Percentiles rank a stretch among this genome's conserved stretches.
Evolutionary conservation across 2,797 vertebrate species (phyloP).

Genomic region (Enteromius treurensis): DNA sequence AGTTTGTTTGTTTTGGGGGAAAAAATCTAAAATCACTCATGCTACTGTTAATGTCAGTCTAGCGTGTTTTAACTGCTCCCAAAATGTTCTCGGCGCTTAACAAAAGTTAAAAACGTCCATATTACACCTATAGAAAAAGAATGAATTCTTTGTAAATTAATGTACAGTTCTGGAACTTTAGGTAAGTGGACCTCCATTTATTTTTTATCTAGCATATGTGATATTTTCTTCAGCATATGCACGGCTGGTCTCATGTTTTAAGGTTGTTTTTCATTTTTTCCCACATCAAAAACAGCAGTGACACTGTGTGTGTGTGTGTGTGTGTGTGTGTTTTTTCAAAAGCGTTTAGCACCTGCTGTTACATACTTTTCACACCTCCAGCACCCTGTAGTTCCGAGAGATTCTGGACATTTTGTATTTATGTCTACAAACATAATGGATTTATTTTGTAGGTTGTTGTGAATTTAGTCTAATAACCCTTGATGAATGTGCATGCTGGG

Average conservation of each 20-base stretch:
- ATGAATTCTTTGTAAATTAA: background rate
- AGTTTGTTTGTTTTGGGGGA: too few species aligned
- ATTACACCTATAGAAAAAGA: background rate
- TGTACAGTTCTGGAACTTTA: background rate
- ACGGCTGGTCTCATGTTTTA: background rate
- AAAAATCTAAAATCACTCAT: too few species aligned
- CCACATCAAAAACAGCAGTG: slow-evolving; percentile 5
- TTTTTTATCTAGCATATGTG: slow-evolving; percentile 2
- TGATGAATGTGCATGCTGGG: background rate
- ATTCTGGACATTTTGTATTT: slow-evolving; percentile 24
- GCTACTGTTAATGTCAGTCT: background rate
- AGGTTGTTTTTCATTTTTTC: background rate
- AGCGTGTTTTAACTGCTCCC: background rate
- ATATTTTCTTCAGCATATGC: background rate
- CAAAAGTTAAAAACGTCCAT: background rate
- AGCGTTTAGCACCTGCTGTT: slow-evolving; percentile 27
- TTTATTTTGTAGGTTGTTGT: slow-evolving; percentile 13
- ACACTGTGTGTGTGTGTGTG: background rate
- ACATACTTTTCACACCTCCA: slow-evolving; percentile 36
- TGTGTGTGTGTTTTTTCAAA: background rate
- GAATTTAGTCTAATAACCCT: background rate
- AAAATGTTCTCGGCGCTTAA: background rate
- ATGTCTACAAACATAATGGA: slow-evolving; percentile 28
- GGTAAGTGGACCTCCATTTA: background rate
- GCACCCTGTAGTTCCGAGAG: background rate